Conservation (phyloP, 2,888 invertebrate species). For the Rhingia rostrata region DNA sequence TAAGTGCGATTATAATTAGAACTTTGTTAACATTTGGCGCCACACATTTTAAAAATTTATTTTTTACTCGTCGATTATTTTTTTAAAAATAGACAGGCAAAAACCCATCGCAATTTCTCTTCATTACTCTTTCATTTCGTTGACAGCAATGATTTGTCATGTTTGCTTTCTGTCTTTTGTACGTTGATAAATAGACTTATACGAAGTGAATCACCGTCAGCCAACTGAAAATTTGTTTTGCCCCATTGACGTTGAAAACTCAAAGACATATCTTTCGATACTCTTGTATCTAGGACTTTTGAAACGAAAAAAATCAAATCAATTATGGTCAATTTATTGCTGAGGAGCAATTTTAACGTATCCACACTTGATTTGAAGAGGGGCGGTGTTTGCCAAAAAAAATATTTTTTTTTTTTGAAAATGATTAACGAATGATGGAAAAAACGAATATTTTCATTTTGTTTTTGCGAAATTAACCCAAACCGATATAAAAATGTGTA, state of each 20-base stretch:
- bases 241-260: not conserved
- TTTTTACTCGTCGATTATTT: slow-evolving; percentile 51
- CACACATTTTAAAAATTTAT: slow-evolving; percentile 44
- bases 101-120: slow-evolving; percentile 52
- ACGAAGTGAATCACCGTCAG: slow-evolving; percentile 7
- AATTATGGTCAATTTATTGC: slow-evolving; percentile 48
- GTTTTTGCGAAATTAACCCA: slow-evolving; percentile 51
- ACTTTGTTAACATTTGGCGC: slow-evolving; percentile 62
- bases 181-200: slow-evolving; percentile 29
- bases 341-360: slow-evolving; percentile 5
- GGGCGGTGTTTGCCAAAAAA: not conserved
- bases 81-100: slow-evolving; percentile 35
- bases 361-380: slow-evolving; percentile 4
- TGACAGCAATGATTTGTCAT: slow-evolving; percentile 54
- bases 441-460: slow-evolving; percentile 25
- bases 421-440: slow-evolving; percentile 14
- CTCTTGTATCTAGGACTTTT: not conserved
- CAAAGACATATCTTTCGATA: not conserved
- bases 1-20: slow-evolving; percentile 57
- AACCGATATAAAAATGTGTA: slow-evolving; percentile 9
- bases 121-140: slow-evolving; percentile 47
- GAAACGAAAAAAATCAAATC: slow-evolving; percentile 29
- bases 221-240: not conserved
- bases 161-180: slow-evolving; percentile 28
- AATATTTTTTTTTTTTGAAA: slow-evolving; percentile 3